Evolutionary conservation across 2,888 invertebrate genomes (phyloP).

Genomic region (Psococerastis gibbosa): DNA sequence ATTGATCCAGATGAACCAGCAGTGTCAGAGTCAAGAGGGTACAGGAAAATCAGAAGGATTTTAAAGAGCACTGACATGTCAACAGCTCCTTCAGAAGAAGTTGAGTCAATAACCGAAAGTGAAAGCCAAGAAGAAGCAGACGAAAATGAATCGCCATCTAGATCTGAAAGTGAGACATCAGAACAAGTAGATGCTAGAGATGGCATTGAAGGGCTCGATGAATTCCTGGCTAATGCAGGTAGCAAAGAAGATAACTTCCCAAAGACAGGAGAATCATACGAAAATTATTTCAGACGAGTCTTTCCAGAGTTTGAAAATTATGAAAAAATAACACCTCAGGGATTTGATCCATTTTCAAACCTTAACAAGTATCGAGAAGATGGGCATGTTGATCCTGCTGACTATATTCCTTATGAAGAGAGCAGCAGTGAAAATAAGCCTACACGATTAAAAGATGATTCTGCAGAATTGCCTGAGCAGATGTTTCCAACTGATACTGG

Average conservation of each 20-base stretch:
- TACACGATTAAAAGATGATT: conserved; percentile 22
- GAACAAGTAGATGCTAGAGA: conserved; percentile 27
- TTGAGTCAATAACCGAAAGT: conserved; percentile 7
- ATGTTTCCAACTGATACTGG: conserved; percentile 18
- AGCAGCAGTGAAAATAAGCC: conserved; percentile 7
- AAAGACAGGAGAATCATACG: conserved; percentile 20
- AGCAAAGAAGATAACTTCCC: conserved; percentile 11
- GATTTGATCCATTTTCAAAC: conserved; percentile 4
- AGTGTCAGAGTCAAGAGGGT: background rate
- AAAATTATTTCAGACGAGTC: conserved; percentile 27
- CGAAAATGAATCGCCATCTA: conserved; percentile 20
- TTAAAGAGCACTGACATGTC: background rate
- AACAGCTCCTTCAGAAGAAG: background rate
- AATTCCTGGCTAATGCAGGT: conserved; percentile 9
- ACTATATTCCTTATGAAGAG: background rate
- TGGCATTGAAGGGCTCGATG: conserved; percentile 2
- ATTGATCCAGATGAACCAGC: background rate
- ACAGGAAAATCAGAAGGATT: background rate
- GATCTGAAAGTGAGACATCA: conserved; percentile 20
- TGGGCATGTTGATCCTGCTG: background rate
- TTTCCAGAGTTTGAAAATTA: conserved; percentile 25
- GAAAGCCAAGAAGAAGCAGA: conserved; percentile 18
- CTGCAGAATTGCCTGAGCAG: conserved; percentile 21
- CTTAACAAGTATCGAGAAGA: background rate
- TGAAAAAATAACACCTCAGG: background rate